Base-by-base conservation (phyloP, 2,113 vertebrate genomes). In the Phodopus roborovskii region DNA sequence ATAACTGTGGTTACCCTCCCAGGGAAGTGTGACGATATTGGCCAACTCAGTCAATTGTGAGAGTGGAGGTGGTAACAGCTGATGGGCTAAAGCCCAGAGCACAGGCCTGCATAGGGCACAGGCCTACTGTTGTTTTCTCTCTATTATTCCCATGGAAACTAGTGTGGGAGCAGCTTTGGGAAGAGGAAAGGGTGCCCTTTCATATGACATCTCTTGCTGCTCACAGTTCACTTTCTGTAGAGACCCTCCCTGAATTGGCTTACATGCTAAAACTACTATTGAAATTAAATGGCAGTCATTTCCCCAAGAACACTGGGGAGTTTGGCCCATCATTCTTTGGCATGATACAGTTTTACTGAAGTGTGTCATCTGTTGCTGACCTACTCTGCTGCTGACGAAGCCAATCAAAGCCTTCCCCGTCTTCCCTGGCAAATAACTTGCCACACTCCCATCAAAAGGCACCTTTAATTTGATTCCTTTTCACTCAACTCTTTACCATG, bases 391-490 rank as follows among this genome's bases (percentile, higher is more conserved):
- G 90, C 28, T 60, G 84, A 62, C 26, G 88, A 92, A 93, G 70
- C 74, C 86, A 83, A n/a, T 89, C 93, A 26, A n/a, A 91, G 91
- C 24, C 42, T 48, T 11, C 9, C 5, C 53, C 71, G 5, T 20
- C 24, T 78, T 71, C 78, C 53, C 33, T 39, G 90, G 93, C 90
- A 91, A 96, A 84, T 50, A 81, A 78, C 58, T 58, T 30, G 53
- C 17, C 30, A 45, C 7, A 66, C 79, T 92, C 94, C 64, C 82
- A 92, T 93, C 93, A 81, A 90, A 95, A 92, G 68, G 82, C 78
- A 95, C 74, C 77, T 96, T 94, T 91, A 75, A 96, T 92, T 89
- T 79, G 92, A 96, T 75, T 91, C 64, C 88, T 96, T 74, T 77
- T 92, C 85, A 68, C 58, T 92, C 81, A 33, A 4, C 92, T 94